Evolutionary conservation across 1,140 invertebrate species (phyloP).

Genomic region (Brachionus rotundiformis): DNA sequence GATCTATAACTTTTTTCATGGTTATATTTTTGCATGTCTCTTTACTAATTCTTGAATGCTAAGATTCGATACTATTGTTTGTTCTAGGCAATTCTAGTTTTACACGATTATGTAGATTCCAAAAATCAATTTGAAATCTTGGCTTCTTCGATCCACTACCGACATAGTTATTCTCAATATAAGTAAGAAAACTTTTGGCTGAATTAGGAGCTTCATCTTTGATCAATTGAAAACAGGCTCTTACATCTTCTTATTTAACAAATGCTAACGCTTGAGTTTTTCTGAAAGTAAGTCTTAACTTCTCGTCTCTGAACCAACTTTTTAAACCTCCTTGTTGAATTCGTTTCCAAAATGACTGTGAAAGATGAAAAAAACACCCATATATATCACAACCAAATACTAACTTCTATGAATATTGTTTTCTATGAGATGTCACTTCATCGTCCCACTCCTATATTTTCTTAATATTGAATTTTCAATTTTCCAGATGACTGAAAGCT

Average conservation of each 20-base stretch:
- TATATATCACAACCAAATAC: neutral
- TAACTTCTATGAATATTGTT: too few relatives aligned
- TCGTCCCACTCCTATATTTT: too few relatives aligned
- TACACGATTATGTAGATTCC: neutral
- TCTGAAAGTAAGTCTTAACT: neutral
- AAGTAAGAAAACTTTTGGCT: conserved; percentile 16
- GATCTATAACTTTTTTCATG: conserved; percentile 10
- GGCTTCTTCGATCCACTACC: neutral
- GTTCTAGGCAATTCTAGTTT: conserved; percentile 2
- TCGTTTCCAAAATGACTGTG: neutral
- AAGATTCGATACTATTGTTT: neutral
- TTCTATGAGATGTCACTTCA: too few relatives aligned
- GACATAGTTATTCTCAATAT: conserved; percentile 23
- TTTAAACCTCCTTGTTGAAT: neutral
- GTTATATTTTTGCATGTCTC: conserved; percentile 7
- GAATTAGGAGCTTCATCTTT: conserved; percentile 8
- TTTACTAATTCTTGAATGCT: neutral
- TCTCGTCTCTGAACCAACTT: conserved; percentile 11
- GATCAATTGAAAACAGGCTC: conserved; percentile 2
- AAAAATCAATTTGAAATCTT: neutral
- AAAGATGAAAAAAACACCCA: conserved; percentile 1
- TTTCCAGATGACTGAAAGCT: too few relatives aligned
- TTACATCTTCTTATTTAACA: neutral
- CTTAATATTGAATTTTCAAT: too few relatives aligned
- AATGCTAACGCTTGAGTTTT: conserved; percentile 7